Base-by-base conservation (phyloP, 2,113 vertebrate genomes). In the Coreoperca whiteheadi region DNA sequence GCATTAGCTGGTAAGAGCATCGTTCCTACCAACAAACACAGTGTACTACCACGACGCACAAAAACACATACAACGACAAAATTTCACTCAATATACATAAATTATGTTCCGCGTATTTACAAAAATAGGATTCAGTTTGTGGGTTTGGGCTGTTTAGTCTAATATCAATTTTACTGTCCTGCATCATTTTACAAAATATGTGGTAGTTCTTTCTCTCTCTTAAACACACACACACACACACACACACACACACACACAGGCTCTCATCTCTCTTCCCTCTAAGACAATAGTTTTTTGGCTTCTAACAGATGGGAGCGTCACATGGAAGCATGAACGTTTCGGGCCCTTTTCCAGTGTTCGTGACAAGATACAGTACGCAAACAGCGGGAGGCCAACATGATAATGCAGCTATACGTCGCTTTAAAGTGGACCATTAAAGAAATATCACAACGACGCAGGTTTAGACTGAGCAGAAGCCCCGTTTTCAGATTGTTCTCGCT, bases 21-120 rank as follows among this genome's bases (percentile, higher is more conserved):
- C 21, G 37, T 43, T 73, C 4, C 25, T 34, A 25, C 15, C 14
- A 61, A 18, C 21, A n/a, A n/a, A 54, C 0, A 2, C 1, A 50
- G 5, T 21, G 15, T 10, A 37, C 3, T 4, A 30, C 18, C 15
- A 21, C 4, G 1, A 71, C 2, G 2, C 8, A 75, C 8, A 0
- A 43, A 14, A 3, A 28, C 0, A 80, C 23, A 48, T 2, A 21
- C 3, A 32, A 30, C 3, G 74, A 65, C 11, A 77, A 54, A 2
- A 0, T 50, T 10, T 60, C 16, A 79, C 9, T 41, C 32, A 34
- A 57, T 30, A 61, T 21, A 61, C 54, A 68, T 1, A 57, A 30
- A 53, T 61, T 21, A 25, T 6, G 32, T 32, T 71, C 6, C 73
- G 25, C 56, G 14, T 69, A 84, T 81, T 78, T 71, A 85, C 65